Evolutionary conservation across 35 echinoderm and acorn worm species (phyloP).

Genomic region (Apostichopus californicus): DNA sequence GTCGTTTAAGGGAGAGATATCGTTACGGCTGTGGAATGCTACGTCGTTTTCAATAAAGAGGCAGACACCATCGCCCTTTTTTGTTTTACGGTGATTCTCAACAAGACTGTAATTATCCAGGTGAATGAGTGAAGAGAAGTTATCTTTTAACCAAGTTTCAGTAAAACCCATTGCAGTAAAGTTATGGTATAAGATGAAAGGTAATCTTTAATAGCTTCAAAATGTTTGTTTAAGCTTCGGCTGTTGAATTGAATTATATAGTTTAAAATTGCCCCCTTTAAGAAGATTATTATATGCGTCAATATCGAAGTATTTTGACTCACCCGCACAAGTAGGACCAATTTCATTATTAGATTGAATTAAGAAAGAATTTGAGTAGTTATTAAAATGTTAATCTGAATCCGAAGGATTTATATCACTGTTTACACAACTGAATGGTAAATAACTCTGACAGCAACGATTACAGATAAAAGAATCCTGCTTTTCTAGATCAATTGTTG

Average conservation of each 20-base stretch:
- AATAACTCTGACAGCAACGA: neutral
- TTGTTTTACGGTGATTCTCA: neutral
- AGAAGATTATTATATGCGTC: neutral
- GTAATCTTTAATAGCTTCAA: neutral
- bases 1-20: neutral
- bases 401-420: neutral
- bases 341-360: neutral
- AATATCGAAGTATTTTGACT: neutral
- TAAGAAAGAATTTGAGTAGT: neutral
- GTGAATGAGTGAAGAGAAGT: neutral
- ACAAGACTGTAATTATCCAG: neutral
- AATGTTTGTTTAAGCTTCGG: neutral
- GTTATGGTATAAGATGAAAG: neutral
- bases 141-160: slow-evolving; percentile 9
- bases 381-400: neutral
- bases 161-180: neutral
- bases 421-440: neutral
- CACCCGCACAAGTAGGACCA: neutral
- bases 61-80: neutral
- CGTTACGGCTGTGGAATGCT: neutral
- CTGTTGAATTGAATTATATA: neutral
- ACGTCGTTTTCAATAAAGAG: neutral
- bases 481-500: neutral
- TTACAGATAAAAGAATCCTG: neutral
- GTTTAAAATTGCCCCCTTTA: neutral